These are phyloP conservation scores for Eupithecia exiguata DNA, from an alignment of 2,888 invertebrate species.

Conservation along the genomic window DNA sequence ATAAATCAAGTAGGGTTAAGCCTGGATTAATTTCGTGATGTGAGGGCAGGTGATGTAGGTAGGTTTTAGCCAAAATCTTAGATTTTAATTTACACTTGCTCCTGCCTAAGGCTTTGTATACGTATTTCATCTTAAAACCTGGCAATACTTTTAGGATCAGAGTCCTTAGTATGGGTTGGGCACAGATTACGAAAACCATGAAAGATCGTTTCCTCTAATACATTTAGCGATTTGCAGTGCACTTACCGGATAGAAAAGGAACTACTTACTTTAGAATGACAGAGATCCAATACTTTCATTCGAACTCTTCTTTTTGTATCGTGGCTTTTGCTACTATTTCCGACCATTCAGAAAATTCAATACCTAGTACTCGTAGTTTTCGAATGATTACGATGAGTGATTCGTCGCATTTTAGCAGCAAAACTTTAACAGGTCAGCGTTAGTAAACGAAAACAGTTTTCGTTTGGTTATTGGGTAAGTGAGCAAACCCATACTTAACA, in stretches of 20 bases:
- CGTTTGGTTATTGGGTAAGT: not conserved
- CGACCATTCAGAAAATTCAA: not conserved
- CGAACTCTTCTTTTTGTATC: not conserved
- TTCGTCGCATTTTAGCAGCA: not conserved
- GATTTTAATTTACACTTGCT: not conserved
- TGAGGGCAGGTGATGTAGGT: slow-evolving; percentile 16
- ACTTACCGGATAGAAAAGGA: no score
- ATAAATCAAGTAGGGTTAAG: slow-evolving; percentile 43
- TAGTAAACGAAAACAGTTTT: not conserved
- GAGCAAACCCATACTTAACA: not conserved
- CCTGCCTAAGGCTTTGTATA: not conserved
- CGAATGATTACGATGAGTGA: not conserved
- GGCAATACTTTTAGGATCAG: not conserved
- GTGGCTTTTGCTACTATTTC: not conserved
- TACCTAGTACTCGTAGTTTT: no score
- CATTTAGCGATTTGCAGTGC: no score
- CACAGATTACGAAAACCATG: not conserved
- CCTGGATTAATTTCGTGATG: slow-evolving; percentile 37
- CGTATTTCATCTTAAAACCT: not conserved
- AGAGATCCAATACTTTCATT: not conserved
- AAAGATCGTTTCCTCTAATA: not conserved
- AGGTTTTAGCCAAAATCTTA: not conserved
- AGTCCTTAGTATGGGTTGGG: not conserved
- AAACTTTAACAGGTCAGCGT: not conserved
- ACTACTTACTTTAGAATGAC: not conserved